phyloP scores from a whole-genome alignment of 2,797 vertebrate species.

The Ctenosaura bakeri region DNA sequence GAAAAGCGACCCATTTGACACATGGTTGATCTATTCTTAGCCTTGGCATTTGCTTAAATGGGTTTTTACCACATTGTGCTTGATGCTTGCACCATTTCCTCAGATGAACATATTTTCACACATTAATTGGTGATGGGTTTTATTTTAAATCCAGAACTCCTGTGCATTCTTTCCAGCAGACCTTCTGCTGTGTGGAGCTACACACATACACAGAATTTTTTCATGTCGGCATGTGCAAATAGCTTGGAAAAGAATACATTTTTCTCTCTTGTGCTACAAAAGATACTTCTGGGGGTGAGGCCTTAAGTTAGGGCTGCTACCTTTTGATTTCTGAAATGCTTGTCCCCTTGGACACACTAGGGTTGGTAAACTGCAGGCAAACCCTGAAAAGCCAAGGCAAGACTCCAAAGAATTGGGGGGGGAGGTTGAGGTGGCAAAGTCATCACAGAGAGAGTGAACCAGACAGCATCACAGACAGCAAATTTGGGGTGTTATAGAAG shows the following conservation, averaged over 20 bases:
- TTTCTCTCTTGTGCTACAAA: not conserved
- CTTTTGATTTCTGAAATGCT: not conserved
- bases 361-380: not conserved
- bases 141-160: slow-evolving; percentile 49
- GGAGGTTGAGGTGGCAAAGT: not conserved
- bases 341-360: not conserved
- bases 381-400: not conserved
- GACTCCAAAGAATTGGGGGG: not conserved
- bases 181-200: not conserved
- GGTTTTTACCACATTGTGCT: slow-evolving; percentile 35
- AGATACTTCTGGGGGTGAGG: not conserved
- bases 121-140: slow-evolving; percentile 60
- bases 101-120: slow-evolving; percentile 58
- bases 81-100: slow-evolving; percentile 57
- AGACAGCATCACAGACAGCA: not conserved
- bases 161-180: slow-evolving; percentile 1
- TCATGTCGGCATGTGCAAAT: not conserved
- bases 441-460: not conserved
- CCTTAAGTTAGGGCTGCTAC: not conserved
- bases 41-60: slow-evolving; percentile 64
- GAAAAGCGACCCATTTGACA: slow-evolving; percentile 67
- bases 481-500: not conserved
- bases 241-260: accelerated
- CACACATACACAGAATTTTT: not conserved
- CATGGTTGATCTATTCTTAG: slow-evolving; percentile 72